Evolutionary conservation across 2,888 invertebrate species (phyloP), one percentile per base, ranked within the genome.

Genomic region (Polydrusus tereticollis): DNA sequence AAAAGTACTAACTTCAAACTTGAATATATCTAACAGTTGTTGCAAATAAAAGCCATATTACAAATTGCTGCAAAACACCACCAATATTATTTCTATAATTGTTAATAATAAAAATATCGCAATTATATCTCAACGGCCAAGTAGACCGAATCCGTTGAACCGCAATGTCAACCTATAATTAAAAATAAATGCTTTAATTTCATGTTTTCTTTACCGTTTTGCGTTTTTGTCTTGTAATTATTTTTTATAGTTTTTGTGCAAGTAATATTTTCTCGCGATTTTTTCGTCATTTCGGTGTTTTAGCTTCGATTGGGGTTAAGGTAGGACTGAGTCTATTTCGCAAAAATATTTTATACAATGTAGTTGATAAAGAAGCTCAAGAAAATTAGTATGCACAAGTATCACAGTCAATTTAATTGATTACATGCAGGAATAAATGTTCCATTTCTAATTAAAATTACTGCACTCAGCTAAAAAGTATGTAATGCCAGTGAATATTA

Each of bases 101-200:
- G 41, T 43, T 62, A 62, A 43, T 45, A 52, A 29, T 62, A 41
- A 60, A 50, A 68, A 59, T 52, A 60, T 14, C 43, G 58, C 59
- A 70, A 70, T 45, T 64, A 65, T 65, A 65, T 55, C 71, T 45
- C 29, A 71, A 66, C 71, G 62, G 62, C 60, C 52, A 71, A 71
- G 21, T 66, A 62, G 66, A 71, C 59, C 71, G 62, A 60, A 60
- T 52, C 66, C 10, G 12, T 33, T 52, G 50, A 71, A 71, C 71
- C 71, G 60, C 71, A 71, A 71, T 71, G 66, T 71, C 71, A 71
- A 66, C 47, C 64, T 43, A 59, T 66, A 71, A 71, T 69, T 69
- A 69, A 57, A 63, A 69, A 69, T 69, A 57, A 69, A 64, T 58
- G 69, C 62, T 64, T 69, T 63, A 69, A 69, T 69, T 69, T 36